Percentiles rank a stretch among this genome's conserved stretches.
Evolutionary conservation across 2,113 vertebrate genomes (phyloP).

Genomic region (Malurus melanocephalus): DNA sequence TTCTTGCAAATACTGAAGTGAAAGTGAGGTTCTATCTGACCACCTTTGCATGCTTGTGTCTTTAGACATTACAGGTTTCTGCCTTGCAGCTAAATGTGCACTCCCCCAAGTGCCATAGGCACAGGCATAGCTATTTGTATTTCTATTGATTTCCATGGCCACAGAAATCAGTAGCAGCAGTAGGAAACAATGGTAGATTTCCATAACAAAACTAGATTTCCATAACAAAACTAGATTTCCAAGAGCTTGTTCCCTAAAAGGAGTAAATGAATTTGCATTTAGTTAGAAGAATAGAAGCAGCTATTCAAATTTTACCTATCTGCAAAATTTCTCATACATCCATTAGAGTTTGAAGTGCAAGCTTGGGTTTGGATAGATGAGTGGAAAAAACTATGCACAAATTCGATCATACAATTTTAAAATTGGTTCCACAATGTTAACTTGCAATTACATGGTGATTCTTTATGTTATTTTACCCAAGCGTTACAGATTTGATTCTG

Average conservation of each 20-base stretch:
- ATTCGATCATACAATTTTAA: not conserved
- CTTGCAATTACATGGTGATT: not conserved
- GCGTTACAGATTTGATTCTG: not conserved
- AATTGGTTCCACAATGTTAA: not conserved
- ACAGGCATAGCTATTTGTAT: not conserved
- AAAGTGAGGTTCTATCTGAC: not conserved
- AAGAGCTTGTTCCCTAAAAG: not conserved
- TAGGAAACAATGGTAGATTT: slow-evolving; percentile 41
- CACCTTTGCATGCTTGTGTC: not conserved
- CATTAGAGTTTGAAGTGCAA: not conserved
- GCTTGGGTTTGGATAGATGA: not conserved
- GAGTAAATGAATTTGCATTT: slow-evolving; percentile 13
- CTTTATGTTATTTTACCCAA: not conserved
- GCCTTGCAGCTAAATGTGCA: not conserved
- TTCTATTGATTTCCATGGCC: slow-evolving; percentile 30
- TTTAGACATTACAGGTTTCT: not conserved
- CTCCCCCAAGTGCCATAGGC: not conserved
- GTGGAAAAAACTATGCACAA: not conserved
- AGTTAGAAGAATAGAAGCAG: not conserved
- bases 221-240: slow-evolving; percentile 21
- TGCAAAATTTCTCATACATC: not conserved
- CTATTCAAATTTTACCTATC: not conserved
- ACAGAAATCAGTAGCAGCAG: slow-evolving; percentile 10
- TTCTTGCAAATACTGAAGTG: not conserved
- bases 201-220: slow-evolving; percentile 31